Conservation (phyloP, 2,888 invertebrate species). For the Catocala sponsa region DNA sequence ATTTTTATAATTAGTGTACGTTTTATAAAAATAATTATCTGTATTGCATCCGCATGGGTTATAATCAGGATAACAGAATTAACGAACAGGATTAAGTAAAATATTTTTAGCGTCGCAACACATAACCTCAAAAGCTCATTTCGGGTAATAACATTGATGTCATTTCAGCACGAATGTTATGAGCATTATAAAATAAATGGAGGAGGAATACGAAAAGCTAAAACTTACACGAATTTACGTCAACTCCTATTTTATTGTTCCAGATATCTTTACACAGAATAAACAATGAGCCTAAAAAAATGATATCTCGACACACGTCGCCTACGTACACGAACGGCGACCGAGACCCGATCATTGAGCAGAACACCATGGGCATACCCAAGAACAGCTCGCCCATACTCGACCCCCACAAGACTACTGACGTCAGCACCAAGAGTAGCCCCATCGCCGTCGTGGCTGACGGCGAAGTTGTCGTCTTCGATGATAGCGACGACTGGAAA, state of each 20-base stretch:
- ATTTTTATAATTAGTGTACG: too few species aligned
- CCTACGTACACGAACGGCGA: conserved; percentile 83
- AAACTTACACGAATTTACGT: too few species aligned
- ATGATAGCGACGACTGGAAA: conserved; percentile 95
- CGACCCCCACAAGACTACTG: conserved; percentile 80
- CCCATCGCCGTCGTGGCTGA: conserved; percentile 90
- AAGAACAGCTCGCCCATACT: conserved; percentile 84
- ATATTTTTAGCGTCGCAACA: too few species aligned
- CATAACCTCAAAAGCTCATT: too few species aligned
- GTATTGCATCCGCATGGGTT: too few species aligned
- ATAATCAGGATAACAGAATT: too few species aligned
- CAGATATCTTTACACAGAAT: conserved; percentile 83
- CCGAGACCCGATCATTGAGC: conserved; percentile 66
- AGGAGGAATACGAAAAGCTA: too few species aligned
- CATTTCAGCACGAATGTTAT: too few species aligned
- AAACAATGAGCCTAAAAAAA: conserved; percentile 82
- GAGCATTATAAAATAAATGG: too few species aligned
- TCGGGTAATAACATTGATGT: too few species aligned
- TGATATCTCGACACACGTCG: conserved; percentile 84
- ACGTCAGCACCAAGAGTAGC: conserved; percentile 82
- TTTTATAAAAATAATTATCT: too few species aligned
- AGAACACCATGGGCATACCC: conserved; percentile 78
- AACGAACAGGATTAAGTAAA: too few species aligned
- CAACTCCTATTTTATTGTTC: conserved; percentile 32
- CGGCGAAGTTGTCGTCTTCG: conserved; percentile 95